A percentile compares a stretch with the other conserved stretches of the same genome.
Conservation (phyloP, 2,113 vertebrate species). For the Hepsetus odoe region DNA sequence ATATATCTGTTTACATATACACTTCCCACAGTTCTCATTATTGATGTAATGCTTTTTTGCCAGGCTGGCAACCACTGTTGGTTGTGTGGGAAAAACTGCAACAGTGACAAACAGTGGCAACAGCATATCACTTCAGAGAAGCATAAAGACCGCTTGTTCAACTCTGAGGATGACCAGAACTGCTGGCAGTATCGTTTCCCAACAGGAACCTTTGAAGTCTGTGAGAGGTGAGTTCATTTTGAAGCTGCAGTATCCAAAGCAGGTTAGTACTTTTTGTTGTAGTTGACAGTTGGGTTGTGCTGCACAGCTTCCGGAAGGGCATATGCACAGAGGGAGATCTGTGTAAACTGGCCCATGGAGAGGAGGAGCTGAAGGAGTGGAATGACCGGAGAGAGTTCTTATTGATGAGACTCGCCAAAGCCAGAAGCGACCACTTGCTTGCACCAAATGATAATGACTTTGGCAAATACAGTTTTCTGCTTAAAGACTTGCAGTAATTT, state of each 20-base stretch:
- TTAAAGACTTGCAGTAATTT: slow-evolving; percentile 96
- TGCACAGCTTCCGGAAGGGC: slow-evolving; percentile 82
- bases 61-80: slow-evolving; percentile 97
- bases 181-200: slow-evolving; percentile 99
- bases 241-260: not conserved
- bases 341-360: slow-evolving; percentile 92
- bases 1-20: too few relatives aligned
- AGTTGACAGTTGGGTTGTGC: not conserved
- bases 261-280: too few relatives aligned
- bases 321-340: slow-evolving; percentile 85
- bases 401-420: slow-evolving; percentile 96
- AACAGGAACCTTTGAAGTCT: slow-evolving; percentile 90
- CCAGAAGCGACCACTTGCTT: slow-evolving; percentile 95
- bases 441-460: slow-evolving; percentile 98
- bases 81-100: slow-evolving; percentile 98
- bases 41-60: not conserved
- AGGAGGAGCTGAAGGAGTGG: slow-evolving; percentile 93
- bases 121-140: slow-evolving; percentile 98
- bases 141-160: slow-evolving; percentile 97
- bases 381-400: slow-evolving; percentile 90
- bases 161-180: slow-evolving; percentile 95
- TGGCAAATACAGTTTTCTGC: slow-evolving; percentile 99
- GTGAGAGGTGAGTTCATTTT: slow-evolving; percentile 82
- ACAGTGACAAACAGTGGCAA: slow-evolving; percentile 98
- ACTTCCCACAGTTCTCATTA: not conserved